Base-by-base conservation (phyloP, 1,140 invertebrate genomes). In the Drosophila sproati region DNA sequence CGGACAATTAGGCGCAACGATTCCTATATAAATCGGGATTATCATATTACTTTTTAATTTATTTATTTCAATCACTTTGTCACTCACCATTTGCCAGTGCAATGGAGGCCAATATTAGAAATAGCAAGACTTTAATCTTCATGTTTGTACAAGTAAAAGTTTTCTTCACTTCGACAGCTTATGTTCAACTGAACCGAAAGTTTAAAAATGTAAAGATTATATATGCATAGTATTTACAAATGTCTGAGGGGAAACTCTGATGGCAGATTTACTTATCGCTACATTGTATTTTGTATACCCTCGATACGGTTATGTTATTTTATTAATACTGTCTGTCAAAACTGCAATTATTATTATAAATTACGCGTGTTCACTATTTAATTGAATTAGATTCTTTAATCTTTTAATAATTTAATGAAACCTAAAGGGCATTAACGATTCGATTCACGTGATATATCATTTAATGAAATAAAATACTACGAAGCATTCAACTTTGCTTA, bases 1-100 rank as follows among this genome's bases (percentile, higher is more conserved):
- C 6, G 73, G 68, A 62, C 77, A 76, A 31, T 76, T 39, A 2
- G 77, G 60, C 31, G 39, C 37, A 8, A 60, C 41, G 39, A 71
- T 60, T 1, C 62, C 74, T 73, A 39, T 4, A 31, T 32, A 45
- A 55, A 66, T 12, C 31, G 4, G 2, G 34, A 29, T 41, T 10
- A 29, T 47, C 4, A 39, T 39, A 32, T 47, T 8, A 39, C 2
- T 60, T 12, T 54, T 43, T 20, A 5, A 45, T 5, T n/a, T 56
- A 20, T 48, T 3, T n/a, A 35, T 45, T 32, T 28, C 35, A 50
- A 7, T 31, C 28, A 56, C 43, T 63, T 69, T 20, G 41, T 5
- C 1, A 20, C 73, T 75, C 6, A 77, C 74, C 70, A 4, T 51
- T 67, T 51, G 70, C 29, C 12, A 77, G n/a, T 2, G 57, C 56